Conservation (phyloP, 2,113 vertebrate species). For the Oceanites oceanicus region DNA sequence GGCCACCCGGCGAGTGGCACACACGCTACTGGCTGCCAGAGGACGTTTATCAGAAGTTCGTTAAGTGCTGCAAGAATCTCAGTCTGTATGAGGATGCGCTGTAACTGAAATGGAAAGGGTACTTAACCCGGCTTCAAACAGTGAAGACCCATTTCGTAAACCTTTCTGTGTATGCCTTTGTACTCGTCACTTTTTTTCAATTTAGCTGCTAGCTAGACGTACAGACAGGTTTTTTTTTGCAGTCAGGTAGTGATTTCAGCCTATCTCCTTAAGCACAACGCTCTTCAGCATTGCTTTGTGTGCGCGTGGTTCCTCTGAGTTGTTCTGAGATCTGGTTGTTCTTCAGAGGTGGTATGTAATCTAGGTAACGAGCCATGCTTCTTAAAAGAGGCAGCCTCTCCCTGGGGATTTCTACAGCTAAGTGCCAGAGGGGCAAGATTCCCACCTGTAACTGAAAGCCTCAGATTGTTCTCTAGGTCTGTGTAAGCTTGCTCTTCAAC, state of each 20-base stretch:
- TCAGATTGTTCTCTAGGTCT: neutral
- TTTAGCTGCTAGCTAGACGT: neutral
- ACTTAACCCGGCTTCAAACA: neutral
- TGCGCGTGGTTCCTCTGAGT: rapidly evolving
- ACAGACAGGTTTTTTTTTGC: neutral
- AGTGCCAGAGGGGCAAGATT: neutral
- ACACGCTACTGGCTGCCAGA: rapidly evolving
- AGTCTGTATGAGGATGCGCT: rapidly evolving
- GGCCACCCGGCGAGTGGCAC: neutral
- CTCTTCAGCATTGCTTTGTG: neutral
- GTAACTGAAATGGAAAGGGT: neutral
- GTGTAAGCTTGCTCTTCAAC: neutral
- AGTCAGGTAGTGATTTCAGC: neutral
- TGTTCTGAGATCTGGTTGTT: neutral
- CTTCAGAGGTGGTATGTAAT: neutral
- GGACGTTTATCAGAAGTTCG: rapidly evolving
- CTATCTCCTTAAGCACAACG: neutral
- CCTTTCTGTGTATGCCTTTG: neutral
- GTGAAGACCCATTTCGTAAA: neutral
- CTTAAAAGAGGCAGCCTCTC: neutral
- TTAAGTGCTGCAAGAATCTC: neutral
- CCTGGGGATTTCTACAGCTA: neutral
- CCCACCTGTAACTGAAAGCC: neutral
- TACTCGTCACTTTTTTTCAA: neutral
- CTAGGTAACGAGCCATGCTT: neutral